Evolutionary conservation across 2,888 invertebrate genomes (phyloP).

Genomic region (Tolmerus cingulatus): DNA sequence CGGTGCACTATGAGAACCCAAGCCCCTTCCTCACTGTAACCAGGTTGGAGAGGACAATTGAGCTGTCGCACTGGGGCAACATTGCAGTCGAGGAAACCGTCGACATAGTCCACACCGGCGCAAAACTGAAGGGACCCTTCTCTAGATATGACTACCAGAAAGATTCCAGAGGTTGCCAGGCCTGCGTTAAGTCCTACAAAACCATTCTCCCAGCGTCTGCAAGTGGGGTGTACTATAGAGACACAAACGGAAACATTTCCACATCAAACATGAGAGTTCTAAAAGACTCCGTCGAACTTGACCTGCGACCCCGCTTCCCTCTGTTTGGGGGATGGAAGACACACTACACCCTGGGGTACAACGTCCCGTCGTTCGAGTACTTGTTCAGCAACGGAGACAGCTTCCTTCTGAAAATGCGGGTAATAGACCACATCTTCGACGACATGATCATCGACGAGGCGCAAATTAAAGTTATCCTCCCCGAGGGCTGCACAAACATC

Average conservation of each 20-base stretch:
- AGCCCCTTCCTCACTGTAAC: conserved; percentile 95
- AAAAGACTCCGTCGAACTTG: conserved; percentile 93
- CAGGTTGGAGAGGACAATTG: conserved; percentile 83
- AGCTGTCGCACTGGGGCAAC: conserved; percentile 99
- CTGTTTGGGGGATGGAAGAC: conserved; percentile 99
- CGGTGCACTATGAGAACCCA: conserved; percentile 95
- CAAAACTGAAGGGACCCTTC: conserved; percentile 91
- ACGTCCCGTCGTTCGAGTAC: conserved; percentile 97
- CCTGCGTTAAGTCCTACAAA: conserved; percentile 92
- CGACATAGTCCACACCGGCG: conserved; percentile 92
- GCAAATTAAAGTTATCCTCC: conserved; percentile 87
- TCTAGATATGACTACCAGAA: conserved; percentile 97
- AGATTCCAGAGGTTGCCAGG: conserved; percentile 85
- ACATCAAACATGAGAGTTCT: conserved; percentile 90
- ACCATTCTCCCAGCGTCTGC: conserved; percentile 87
- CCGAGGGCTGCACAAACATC: conserved; percentile 88
- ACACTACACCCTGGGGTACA: conserved; percentile 95
- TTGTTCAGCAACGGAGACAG: conserved; percentile 81
- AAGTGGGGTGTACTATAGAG: conserved; percentile 91
- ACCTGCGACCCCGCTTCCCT: conserved; percentile 95
- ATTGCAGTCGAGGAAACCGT: conserved; percentile 96
- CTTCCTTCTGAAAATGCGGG: conserved; percentile 88
- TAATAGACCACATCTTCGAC: conserved; percentile 96
- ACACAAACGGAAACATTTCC: conserved; percentile 98
- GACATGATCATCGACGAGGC: conserved; percentile 95